Evolutionary conservation across 2,797 vertebrate species (phyloP), one percentile per base, ranked within the genome.

Genomic region (Anisognathus igniventris): DNA sequence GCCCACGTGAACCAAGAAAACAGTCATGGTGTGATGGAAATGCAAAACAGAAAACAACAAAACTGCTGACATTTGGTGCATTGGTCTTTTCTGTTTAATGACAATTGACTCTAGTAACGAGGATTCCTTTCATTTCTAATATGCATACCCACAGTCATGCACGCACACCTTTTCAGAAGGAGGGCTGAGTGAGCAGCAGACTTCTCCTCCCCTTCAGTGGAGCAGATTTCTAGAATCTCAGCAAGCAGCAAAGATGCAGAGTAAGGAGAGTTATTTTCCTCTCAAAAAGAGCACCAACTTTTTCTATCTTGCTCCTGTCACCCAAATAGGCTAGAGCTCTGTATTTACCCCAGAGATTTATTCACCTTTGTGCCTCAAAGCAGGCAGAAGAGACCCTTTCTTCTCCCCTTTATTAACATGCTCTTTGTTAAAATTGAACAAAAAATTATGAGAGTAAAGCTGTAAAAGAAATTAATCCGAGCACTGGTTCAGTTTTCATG

Each of bases 321-420:
- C 88, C 78, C 51, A 84, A 53, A 85, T 58, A 93, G 83, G 70
- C 79, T 92, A 81, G 53, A 74, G 73, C 6, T 21, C 80, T 95
- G 28, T 90, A 35, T 67, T 82, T 74, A 80, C 37, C 78, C 84
- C 81, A 87, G 75, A 97, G 93, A 77, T 92, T 65, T 88, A 92
- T 86, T 94, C 88, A 93, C 90, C 94, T 95, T 97, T 95, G 96
- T 97, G 95, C 94, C 96, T 97, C 96, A 74, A 86, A 96, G 92
- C 89, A 94, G 91, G 96, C 96, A 92, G 96, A 96, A 95, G 74
- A 96, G 82, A 93, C n/a, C 80, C 65, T 88, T 95, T 94, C 67
- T 95, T 75, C 86, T 96, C 80, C 78, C 77, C 62, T 87, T 95
- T 92, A 58, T 92, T 88, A 86, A 89, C 39, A 79, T 76, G 47